Base-by-base conservation (phyloP, 1,140 invertebrate species). In the Drosophila truncata region DNA sequence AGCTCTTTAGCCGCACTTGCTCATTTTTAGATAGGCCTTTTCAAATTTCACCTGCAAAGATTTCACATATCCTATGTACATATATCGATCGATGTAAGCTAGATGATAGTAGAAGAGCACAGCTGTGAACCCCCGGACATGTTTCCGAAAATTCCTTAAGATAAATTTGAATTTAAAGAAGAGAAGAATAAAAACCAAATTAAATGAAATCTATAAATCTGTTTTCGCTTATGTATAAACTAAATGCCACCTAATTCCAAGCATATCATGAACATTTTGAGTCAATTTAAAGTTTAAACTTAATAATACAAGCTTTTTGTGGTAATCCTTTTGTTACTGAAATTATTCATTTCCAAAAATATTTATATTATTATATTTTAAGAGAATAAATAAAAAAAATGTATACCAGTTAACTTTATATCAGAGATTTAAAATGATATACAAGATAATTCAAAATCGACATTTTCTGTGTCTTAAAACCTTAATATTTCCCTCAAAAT, bases 71-170 rank as follows among this genome's bases (percentile, higher is more conserved):
- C 67, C 67, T 33, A 49, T 73, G 44, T 73, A 73, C 31, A 60
- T 60, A 60, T 72, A 54, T 72, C 42, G 39, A 49, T 59, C 55
- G 55, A 27, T 60, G 35, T 78, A 44, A 57, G 31, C 20, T 54
- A 54, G 50, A 37, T 54, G 27, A 27, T 73, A 35, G 31, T 54
- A 65, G 37, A 58, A 65, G 37, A 58, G 52, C 54, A 58, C 73
- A 65, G 54, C 72, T 76, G 72, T 78, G 39, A 61, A 78, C 11
- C 74, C 62, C 58, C 37, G 70, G 50, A 60, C 42, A 29, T 41
- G 27, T 60, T 73, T 72, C 70, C 67, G 41, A 72, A 72, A 73
- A 73, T 73, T 73, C 70, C 57, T 52, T 78, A 70, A 78, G 41
- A 44, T 62, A 63, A 27, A 77, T 55, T 71, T 72, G 55, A 50